Evolutionary conservation across 2,888 invertebrate genomes (phyloP), one percentile per base, ranked within the genome.

Genomic region (Bellardia pandia): DNA sequence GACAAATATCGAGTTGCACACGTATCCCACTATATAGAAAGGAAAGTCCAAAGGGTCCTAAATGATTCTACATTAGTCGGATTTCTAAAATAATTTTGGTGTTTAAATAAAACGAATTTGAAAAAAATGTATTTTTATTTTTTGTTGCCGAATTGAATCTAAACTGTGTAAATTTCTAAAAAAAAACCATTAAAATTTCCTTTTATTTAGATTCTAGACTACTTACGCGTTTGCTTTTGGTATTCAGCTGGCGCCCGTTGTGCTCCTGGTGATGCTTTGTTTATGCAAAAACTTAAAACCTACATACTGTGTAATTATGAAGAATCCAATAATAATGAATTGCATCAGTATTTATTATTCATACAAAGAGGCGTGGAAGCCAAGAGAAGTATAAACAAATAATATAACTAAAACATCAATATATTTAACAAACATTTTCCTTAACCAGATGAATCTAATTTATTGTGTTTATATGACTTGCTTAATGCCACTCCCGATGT

Each of bases 401-500:
- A 11, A 13, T 53, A 16, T 30, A 9, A 56, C 23, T 30, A 23
- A 23, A 23, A 23, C 23, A 23, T 23, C 23, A 23, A 23, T 0
- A 23, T 23, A 23, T 23, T 23, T 23, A 23, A 23, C 23, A 23
- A 23, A 23, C 23, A 23, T 23, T 23, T 62, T 62, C 33, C 58
- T 30, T 81, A 13, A 56, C 37, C 85, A 93, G 93, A 90, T 86
- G 93, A 93, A 75, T 91, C 91, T 0, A 92, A 92, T 89, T 92
- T 98, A 75, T 96, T 96, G 79, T 97, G 97, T 89, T 94, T 98
- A 91, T 94, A 97, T 89, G 98, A 98, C 93, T 94, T 98, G 33
- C 94, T 98, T n/a, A 98, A 98, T 58, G 97, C 97, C 85, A 95
- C 97, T 11, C 96, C 98, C 0, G 95, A 96, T 33, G 94, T 95